phyloP scores from a whole-genome alignment of 2,113 vertebrate genomes.

The Eleginops maclovinus region DNA sequence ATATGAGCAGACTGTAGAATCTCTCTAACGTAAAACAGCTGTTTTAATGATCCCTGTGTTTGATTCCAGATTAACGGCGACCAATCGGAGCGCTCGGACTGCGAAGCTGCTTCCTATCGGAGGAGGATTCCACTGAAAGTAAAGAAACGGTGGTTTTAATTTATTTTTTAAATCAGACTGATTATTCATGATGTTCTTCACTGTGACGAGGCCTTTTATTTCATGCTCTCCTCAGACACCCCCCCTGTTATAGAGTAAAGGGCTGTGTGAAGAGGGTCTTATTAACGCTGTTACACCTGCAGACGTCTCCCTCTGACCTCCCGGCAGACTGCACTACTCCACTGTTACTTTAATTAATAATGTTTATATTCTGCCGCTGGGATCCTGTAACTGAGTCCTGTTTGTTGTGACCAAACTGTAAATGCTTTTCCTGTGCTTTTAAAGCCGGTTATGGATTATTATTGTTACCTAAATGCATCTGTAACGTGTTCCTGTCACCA shows the following conservation, averaged over 20 bases:
- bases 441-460: conserved; percentile 25
- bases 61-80: conserved; percentile 60
- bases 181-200: background rate
- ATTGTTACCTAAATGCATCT: conserved; percentile 25
- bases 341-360: conserved; percentile 13
- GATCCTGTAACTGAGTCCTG: conserved; percentile 36
- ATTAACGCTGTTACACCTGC: too few relatives aligned
- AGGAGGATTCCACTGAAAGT: conserved; percentile 38
- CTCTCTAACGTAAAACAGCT: background rate
- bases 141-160: conserved; percentile 27
- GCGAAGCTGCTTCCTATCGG: too few relatives aligned
- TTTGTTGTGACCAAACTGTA: conserved; percentile 72
- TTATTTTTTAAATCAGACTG: conserved; percentile 44
- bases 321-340: conserved; percentile 66
- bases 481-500: conserved; percentile 1
- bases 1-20: too few relatives aligned
- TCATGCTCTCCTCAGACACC: conserved; percentile 9
- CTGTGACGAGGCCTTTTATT: background rate
- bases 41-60: conserved; percentile 31
- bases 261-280: too few relatives aligned
- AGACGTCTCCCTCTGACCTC: too few relatives aligned
- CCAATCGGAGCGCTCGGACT: too few relatives aligned
- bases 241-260: background rate
- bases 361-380: background rate
- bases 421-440: conserved; percentile 41